These are phyloP conservation scores for Euwallacea similis DNA, from an alignment of 1,140 invertebrate species.

Conservation along the genomic window DNA sequence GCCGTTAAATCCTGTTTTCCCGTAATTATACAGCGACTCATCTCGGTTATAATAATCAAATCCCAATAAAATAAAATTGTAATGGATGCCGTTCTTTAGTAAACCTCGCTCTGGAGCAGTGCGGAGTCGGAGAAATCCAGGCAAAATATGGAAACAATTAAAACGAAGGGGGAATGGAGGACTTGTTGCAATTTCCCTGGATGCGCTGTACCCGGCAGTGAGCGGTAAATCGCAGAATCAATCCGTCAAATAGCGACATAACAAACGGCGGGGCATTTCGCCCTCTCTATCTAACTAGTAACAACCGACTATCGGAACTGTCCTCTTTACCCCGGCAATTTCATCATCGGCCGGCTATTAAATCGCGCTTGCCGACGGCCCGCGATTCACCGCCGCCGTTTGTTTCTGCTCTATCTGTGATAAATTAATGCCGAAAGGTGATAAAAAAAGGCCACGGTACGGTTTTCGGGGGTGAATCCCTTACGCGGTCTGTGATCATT, in stretches of 20 bases:
- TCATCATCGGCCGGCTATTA: conserved; percentile 35
- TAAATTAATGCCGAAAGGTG: conserved; percentile 18
- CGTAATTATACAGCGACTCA: no score
- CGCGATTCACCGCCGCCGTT: neutral
- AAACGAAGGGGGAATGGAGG: conserved; percentile 9
- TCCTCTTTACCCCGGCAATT: conserved; percentile 39
- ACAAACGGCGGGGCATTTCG: conserved; percentile 41
- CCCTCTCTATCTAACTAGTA: conserved; percentile 43
- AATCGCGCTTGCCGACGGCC: conserved; percentile 29
- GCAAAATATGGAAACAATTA: conserved; percentile 35
- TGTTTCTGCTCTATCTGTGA: neutral
- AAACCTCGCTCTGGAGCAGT: no score
- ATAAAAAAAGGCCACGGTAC: neutral
- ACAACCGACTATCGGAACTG: conserved; percentile 41
- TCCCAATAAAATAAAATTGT: no score
- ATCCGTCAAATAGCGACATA: conserved; percentile 44
- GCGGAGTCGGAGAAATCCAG: conserved; percentile 9
- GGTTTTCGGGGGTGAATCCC: no score
- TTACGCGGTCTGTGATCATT: neutral
- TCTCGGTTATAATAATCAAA: no score
- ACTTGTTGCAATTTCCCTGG: conserved; percentile 40
- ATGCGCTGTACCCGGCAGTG: conserved; percentile 36
- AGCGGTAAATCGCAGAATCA: conserved; percentile 43
- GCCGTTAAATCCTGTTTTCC: no score
- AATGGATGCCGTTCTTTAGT: no score